Percentiles rank a stretch among this genome's conserved stretches.
Conservation (phyloP, 2,113 vertebrate genomes). For the Silurus meridionalis region DNA sequence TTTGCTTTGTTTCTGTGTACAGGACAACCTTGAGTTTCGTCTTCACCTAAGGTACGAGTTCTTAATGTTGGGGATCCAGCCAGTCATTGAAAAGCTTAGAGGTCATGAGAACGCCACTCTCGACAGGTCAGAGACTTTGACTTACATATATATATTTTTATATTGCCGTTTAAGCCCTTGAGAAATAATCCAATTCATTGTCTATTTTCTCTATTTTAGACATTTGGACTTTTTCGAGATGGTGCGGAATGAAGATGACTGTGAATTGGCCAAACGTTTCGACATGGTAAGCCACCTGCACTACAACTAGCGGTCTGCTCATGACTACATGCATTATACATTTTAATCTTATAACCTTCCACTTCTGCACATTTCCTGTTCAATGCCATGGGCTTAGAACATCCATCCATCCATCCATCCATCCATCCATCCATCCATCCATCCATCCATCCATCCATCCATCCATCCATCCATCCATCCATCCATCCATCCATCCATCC, state of each 20-base stretch:
- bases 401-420: no score
- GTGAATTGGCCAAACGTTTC: conserved; percentile 94
- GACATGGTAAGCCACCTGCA: conserved; percentile 76
- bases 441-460: no score
- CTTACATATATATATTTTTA: neutral
- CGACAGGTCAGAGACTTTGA: conserved; percentile 81
- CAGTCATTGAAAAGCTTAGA: conserved; percentile 94
- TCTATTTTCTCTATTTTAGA: conserved; percentile 64
- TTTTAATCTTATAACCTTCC: neutral
- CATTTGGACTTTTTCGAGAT: conserved; percentile 99
- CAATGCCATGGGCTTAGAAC: no score
- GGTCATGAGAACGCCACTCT: conserved; percentile 95
- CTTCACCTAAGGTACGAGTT: conserved; percentile 97
- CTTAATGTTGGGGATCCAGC: conserved; percentile 98
- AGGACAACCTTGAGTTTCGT: conserved; percentile 97
- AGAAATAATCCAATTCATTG: neutral
- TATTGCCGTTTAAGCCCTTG: neutral
- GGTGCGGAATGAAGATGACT: conserved; percentile 96
- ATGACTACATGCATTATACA: neutral
- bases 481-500: no score
- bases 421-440: no score
- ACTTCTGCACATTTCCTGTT: no score
- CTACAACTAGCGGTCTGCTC: neutral
- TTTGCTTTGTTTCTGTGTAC: neutral
- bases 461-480: no score